These are phyloP conservation scores for Macrotis lagotis DNA, from an alignment of 2,113 vertebrate species.

Conservation along the genomic window DNA sequence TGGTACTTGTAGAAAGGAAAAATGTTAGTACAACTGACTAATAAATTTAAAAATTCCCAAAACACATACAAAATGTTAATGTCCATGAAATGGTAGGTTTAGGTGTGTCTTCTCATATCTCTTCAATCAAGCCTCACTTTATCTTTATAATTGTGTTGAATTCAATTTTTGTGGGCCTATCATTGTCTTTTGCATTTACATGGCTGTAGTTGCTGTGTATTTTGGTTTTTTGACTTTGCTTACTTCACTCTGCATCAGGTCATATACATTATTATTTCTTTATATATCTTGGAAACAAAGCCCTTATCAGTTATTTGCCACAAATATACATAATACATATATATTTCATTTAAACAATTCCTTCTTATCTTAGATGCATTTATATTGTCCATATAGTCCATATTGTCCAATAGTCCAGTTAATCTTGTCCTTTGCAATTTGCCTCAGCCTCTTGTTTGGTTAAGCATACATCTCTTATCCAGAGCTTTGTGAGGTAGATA, in stretches of 20 bases:
- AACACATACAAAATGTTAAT: no score
- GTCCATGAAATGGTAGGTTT: background rate
- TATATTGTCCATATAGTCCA: background rate
- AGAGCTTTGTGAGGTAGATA: background rate
- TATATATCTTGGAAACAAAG: background rate
- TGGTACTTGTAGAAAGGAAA: background rate
- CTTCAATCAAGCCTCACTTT: background rate
- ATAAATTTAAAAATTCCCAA: background rate
- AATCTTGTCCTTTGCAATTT: background rate
- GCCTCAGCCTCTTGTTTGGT: background rate
- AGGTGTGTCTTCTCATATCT: background rate
- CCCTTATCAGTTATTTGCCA: no score
- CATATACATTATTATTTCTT: background rate
- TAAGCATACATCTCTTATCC: background rate
- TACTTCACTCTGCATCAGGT: background rate
- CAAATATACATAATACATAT: no score
- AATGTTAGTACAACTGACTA: background rate
- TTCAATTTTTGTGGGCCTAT: background rate
- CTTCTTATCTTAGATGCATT: background rate
- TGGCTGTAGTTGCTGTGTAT: background rate
- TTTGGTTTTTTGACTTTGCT: background rate
- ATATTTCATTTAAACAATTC: background rate
- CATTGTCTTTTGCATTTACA: background rate
- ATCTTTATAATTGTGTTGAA: background rate
- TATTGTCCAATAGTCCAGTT: background rate